Base-by-base conservation (phyloP, 2,888 invertebrate genomes). In the Chrysolina haemoptera region DNA sequence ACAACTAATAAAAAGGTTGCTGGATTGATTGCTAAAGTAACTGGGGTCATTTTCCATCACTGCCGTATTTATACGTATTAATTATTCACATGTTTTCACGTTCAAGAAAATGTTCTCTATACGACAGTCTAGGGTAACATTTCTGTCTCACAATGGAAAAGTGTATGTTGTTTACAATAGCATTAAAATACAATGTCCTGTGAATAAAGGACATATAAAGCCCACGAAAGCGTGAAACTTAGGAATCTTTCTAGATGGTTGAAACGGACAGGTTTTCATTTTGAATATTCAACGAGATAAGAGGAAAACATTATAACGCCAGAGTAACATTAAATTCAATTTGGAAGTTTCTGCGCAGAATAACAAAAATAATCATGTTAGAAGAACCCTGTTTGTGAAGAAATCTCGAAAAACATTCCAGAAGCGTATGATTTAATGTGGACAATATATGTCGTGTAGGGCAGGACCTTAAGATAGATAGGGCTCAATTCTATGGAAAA, bases 391-490 rank as follows among this genome's bases (percentile, higher is more conserved):
- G 53, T 62, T 63, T 63, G 53, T n/a, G 22, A 43, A 27, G 41
- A 62, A 62, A 68, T 69, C 70, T 70, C 69, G 62, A 68, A 59
- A 76, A 68, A 71, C 62, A 73, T 75, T 70, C 68, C 72, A n/a
- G 59, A 50, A 53, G 59, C 40, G 64, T 67, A 72, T 77, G 70
- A 77, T 77, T 77, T 71, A 77, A 73, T 68, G 77, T 59, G 68
- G 66, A 75, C 73, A 65, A 73, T 77, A 77, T 77, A 75, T 73
- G 75, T 67, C 65, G 53, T 67, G 63, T 27, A 50, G 59, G 63
- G 41, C 65, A 27, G 46, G 27, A 46, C 69, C 53, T 62, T 12
- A 62, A 71, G 73, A 73, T 68, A 73, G 68, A 75, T 73, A 71
- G 59, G 46, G 46, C 35, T 41, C 41, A 22, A 66, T 64, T 66